Evolutionary conservation across 2,113 vertebrate species (phyloP).

Genomic region (Atlantisia rogersi): DNA sequence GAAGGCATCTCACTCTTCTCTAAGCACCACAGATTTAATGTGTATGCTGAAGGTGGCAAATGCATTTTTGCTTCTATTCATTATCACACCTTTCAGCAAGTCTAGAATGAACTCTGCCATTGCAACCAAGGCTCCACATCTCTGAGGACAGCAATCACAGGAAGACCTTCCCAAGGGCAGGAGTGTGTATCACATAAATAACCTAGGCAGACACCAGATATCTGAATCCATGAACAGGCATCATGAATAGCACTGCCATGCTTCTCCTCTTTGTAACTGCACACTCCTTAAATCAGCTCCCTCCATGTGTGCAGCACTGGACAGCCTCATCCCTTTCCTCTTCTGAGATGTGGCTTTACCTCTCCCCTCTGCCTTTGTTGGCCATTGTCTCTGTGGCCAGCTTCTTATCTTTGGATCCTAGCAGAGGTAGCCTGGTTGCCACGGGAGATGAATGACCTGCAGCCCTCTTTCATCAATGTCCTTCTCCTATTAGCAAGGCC

Average conservation of each 20-base stretch:
- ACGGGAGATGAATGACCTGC: conserved; percentile 41
- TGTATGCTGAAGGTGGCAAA: not conserved
- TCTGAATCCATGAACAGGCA: not conserved
- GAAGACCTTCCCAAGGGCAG: not conserved
- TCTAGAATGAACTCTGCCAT: not conserved
- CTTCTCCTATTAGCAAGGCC: not conserved
- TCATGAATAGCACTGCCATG: not conserved
- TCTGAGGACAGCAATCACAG: not conserved
- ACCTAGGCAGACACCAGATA: not conserved
- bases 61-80: not conserved
- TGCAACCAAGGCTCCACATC: not conserved
- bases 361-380: not conserved
- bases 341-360: not conserved
- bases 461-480: not conserved
- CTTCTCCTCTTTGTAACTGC: not conserved
- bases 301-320: not conserved
- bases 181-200: not conserved
- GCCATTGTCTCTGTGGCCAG: not conserved
- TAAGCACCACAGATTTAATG: not conserved
- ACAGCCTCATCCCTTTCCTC: not conserved
- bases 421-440: conserved; percentile 39
- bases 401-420: conserved; percentile 6
- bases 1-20: not conserved
- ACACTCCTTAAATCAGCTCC: not conserved
- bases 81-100: not conserved